A percentile compares a stretch with the other conserved stretches of the same genome.
These are phyloP conservation scores for Arvicanthis niloticus DNA, from an alignment of 2,113 vertebrate genomes.

Conservation along the genomic window DNA sequence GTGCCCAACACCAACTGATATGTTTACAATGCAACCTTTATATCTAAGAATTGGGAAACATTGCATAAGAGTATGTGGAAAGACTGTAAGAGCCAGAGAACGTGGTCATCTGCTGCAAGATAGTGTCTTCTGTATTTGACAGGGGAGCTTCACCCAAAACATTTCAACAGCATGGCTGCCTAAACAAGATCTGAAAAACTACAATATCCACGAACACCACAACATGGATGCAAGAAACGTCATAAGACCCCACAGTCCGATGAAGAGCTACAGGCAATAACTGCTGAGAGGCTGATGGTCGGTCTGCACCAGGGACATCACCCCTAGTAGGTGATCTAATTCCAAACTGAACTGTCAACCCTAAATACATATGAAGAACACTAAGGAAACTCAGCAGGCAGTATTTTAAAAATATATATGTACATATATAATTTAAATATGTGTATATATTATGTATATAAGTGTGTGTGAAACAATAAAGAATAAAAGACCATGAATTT, in stretches of 20 bases:
- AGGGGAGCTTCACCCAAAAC: neutral
- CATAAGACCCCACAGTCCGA: neutral
- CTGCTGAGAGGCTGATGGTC: neutral
- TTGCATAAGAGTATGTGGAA: neutral
- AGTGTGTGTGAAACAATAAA: neutral
- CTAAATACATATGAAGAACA: neutral
- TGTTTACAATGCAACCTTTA: neutral
- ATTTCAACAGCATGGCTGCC: neutral
- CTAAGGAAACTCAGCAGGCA: neutral
- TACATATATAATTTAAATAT: neutral
- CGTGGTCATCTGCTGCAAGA: neutral
- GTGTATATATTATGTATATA: neutral
- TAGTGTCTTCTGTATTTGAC: neutral
- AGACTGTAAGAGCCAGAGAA: neutral
- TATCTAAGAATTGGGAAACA: neutral
- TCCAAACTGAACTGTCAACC: neutral
- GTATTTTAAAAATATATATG: neutral
- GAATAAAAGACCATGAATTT: neutral
- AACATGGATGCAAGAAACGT: neutral
- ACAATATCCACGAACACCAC: neutral
- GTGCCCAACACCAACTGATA: neutral
- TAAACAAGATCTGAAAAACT: neutral
- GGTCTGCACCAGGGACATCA: neutral
- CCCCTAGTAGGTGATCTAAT: neutral
- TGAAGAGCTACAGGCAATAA: neutral